These are phyloP conservation scores for Pterobdella sp. DNA, from an alignment of 2,888 invertebrate species.

Conservation along the genomic window DNA sequence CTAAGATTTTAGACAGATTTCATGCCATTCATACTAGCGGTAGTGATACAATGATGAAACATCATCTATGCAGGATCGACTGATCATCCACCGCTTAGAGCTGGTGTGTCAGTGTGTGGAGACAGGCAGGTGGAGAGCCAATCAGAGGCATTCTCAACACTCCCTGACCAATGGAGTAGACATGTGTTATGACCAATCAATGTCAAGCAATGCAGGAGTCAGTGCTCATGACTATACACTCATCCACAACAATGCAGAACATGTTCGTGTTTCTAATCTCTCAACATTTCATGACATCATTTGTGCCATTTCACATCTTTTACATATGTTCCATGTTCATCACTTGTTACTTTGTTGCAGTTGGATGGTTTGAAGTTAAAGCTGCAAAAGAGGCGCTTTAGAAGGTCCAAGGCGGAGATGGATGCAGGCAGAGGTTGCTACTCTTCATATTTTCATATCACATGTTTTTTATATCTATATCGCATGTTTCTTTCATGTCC, in stretches of 20 bases:
- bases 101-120: conserved; percentile 88
- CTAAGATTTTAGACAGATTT: too few species aligned
- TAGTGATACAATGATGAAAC: too few species aligned
- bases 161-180: conserved; percentile 9
- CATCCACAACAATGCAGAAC: conserved; percentile 23
- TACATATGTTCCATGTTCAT: background rate
- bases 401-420: conserved; percentile 29
- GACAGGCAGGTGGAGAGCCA: conserved; percentile 74
- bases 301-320: background rate
- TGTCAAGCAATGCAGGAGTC: background rate
- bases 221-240: conserved; percentile 33
- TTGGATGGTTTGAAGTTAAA: conserved; percentile 29
- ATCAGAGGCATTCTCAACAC: conserved; percentile 36
- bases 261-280: conserved; percentile 5
- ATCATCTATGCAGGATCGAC: conserved; percentile 44
- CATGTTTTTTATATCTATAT: background rate
- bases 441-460: background rate
- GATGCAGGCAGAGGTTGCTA: conserved; percentile 22
- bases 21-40: too few species aligned
- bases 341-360: conserved; percentile 8
- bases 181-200: background rate
- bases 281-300: background rate
- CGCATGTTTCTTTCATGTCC: too few species aligned
- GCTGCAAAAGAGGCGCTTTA: conserved; percentile 29
- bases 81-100: conserved; percentile 64